Percentiles rank a stretch among this genome's conserved stretches.
Evolutionary conservation across 2,888 invertebrate species (phyloP).

Genomic region (Pseudococcus viburni): DNA sequence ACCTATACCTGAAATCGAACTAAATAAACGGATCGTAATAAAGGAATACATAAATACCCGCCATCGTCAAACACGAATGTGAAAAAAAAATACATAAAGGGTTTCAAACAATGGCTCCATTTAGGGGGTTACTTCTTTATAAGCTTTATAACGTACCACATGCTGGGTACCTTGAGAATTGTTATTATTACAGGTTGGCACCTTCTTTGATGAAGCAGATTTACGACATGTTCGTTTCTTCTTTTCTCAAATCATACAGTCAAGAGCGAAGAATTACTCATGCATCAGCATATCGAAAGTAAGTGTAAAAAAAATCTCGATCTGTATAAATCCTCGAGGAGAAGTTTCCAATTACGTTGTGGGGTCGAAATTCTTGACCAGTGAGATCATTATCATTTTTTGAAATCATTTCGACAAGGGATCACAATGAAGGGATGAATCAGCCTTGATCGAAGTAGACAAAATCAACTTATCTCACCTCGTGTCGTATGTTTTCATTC

Average conservation of each 20-base stretch:
- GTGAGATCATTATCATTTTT: neutral
- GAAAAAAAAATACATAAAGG: neutral
- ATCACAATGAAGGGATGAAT: neutral
- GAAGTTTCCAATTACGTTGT: neutral
- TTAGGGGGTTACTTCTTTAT: slow-evolving; percentile 37
- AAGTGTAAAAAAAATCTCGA: neutral
- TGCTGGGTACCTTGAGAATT: slow-evolving; percentile 10
- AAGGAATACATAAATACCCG: neutral
- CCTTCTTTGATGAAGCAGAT: slow-evolving; percentile 19
- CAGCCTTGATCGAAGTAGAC: neutral
- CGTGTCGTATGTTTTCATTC: neutral
- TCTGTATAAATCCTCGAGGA: no score
- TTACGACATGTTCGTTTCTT: slow-evolving; percentile 7
- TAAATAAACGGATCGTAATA: neutral
- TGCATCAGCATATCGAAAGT: neutral
- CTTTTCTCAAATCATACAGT: neutral
- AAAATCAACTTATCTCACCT: neutral
- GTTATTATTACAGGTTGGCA: slow-evolving; percentile 45
- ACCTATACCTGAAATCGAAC: neutral
- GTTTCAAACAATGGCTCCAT: slow-evolving; percentile 22
- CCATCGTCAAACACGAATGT: neutral
- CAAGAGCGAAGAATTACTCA: neutral
- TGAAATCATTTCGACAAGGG: neutral
- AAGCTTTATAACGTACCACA: neutral
- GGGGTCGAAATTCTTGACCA: slow-evolving; percentile 15